phyloP scores from a whole-genome alignment of 2,888 invertebrate species.

The Megastigmus dorsalis region DNA sequence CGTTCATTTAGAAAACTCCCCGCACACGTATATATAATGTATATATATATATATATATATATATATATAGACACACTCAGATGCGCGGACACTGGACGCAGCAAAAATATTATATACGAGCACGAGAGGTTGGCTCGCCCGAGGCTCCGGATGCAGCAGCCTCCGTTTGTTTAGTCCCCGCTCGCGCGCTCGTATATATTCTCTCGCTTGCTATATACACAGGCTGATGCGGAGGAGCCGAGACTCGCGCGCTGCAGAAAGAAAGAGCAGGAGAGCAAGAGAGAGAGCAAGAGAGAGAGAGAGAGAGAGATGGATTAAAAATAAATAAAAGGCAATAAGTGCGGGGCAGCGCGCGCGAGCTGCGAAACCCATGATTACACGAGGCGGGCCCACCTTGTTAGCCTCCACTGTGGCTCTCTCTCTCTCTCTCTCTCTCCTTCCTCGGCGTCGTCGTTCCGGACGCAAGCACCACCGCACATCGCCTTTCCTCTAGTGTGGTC shows the following conservation, averaged over 20 bases:
- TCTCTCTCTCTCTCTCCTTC: conserved; percentile 62
- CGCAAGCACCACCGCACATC: not conserved
- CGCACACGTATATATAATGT: too few species aligned
- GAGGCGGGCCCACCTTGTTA: conserved; percentile 75
- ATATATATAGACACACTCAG: too few species aligned
- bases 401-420: conserved; percentile 66
- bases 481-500: too few species aligned
- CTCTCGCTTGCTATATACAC: too few species aligned
- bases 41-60: too few species aligned
- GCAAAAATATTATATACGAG: too few species aligned
- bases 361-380: conserved; percentile 72
- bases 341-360: conserved; percentile 69
- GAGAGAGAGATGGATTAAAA: conserved; percentile 66
- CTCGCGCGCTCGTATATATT: too few species aligned
- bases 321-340: conserved; percentile 74
- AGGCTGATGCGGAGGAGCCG: too few species aligned
- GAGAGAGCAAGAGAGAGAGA: conserved; percentile 49
- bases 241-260: too few species aligned
- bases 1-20: conserved; percentile 25
- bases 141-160: conserved; percentile 69
- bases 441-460: not conserved
- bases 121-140: conserved; percentile 26
- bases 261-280: conserved; percentile 16
- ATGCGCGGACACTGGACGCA: too few species aligned
- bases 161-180: conserved; percentile 60